Percentiles rank a stretch among this genome's conserved stretches.
phyloP scores from a whole-genome alignment of 2,113 vertebrate genomes.

The Phodopus roborovskii region DNA sequence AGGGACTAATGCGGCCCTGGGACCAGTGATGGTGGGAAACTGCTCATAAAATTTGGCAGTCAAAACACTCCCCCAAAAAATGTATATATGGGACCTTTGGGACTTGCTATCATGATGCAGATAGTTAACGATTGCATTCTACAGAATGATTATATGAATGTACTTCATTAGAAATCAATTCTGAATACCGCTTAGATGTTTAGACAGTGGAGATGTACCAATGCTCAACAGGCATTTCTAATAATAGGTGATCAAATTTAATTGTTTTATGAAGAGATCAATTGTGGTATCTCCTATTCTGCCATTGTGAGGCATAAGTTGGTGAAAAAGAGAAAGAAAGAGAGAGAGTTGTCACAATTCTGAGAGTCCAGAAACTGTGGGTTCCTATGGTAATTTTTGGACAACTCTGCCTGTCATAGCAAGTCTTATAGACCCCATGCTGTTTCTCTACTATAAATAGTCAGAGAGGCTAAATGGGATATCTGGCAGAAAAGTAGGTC shows the following conservation, averaged over 20 bases:
- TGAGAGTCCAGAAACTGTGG: background rate
- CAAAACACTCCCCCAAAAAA: background rate
- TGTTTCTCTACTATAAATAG: constrained; percentile 19
- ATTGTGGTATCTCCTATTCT: background rate
- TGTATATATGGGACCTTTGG: background rate
- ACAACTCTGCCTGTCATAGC: background rate
- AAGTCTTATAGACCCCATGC: background rate
- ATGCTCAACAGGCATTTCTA: background rate
- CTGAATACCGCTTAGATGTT: background rate
- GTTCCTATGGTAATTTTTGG: constrained; percentile 1
- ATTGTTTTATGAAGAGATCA: background rate
- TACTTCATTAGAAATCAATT: background rate
- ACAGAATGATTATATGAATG: background rate
- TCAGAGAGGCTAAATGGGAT: constrained; percentile 40
- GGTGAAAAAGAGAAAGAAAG: background rate
- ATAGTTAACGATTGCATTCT: background rate
- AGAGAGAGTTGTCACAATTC: background rate
- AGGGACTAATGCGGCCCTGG: no score
- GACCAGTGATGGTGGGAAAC: no score
- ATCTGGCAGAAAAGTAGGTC: constrained; percentile 42
- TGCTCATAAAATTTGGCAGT: background rate
- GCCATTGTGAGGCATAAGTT: background rate
- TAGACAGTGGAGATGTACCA: background rate
- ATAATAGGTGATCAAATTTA: background rate
- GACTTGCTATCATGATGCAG: background rate